Conservation (phyloP, 2,797 vertebrate species). For the Hapalemur alaotrensis region DNA sequence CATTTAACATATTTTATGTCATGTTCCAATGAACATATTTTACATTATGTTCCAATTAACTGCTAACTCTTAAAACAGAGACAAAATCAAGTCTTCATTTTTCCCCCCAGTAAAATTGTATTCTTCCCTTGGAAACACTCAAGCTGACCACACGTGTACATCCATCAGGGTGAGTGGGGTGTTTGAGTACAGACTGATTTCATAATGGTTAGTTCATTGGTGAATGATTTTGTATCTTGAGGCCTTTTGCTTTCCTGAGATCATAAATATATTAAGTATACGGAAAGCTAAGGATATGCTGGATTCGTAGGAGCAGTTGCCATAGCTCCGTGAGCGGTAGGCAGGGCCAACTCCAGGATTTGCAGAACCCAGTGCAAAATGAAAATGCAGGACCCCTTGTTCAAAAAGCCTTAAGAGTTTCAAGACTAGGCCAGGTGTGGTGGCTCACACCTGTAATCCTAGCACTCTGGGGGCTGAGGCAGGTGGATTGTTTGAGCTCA, state of each 20-base stretch:
- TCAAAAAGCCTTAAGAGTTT: background rate
- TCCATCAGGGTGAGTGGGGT: rapidly evolving
- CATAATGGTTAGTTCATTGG: background rate
- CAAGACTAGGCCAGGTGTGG: background rate
- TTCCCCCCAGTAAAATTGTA: background rate
- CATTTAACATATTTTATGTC: background rate
- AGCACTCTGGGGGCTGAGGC: background rate
- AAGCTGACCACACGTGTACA: background rate
- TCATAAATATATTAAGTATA: background rate
- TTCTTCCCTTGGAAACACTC: background rate
- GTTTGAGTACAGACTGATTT: background rate
- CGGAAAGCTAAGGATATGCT: no score
- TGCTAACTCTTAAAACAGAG: background rate
- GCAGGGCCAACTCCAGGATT: background rate
- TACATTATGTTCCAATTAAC: background rate
- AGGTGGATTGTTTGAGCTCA: background rate
- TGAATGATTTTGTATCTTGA: background rate
- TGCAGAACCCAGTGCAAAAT: background rate
- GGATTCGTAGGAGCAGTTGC: background rate
- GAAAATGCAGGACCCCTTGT: background rate
- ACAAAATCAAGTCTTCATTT: background rate
- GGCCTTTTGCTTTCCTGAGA: background rate
- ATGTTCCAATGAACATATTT: background rate
- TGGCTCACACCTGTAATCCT: background rate
- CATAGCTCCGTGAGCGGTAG: background rate